A percentile compares a stretch with the other conserved stretches of the same genome.
phyloP scores from a whole-genome alignment of 2,888 invertebrate species.

The Thymelicus lineola region DNA sequence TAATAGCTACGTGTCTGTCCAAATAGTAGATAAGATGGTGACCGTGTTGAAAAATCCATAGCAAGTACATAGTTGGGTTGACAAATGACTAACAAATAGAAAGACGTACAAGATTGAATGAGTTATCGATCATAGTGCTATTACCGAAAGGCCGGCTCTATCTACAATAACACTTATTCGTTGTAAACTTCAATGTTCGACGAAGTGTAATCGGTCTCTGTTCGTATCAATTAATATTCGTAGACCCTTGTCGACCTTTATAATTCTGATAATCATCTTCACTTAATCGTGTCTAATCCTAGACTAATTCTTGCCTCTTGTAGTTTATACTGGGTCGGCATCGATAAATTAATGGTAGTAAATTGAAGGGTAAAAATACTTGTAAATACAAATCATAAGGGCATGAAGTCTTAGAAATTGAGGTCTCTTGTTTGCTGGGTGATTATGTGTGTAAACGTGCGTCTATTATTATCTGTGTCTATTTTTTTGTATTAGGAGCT shows the following conservation, averaged over 20 bases:
- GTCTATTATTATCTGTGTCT: no score
- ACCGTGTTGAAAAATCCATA: no score
- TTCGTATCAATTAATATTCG: slow-evolving; percentile 14
- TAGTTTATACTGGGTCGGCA: background rate
- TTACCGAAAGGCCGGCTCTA: background rate
- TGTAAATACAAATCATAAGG: background rate
- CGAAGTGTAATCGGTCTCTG: background rate
- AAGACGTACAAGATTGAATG: no score
- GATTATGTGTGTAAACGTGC: no score
- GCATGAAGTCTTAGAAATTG: no score
- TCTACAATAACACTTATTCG: background rate
- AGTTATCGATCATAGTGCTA: no score
- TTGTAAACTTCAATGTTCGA: background rate
- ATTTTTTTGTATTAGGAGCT: no score
- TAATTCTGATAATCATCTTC: slow-evolving; percentile 11
- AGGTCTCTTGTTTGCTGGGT: no score
- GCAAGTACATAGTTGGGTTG: background rate
- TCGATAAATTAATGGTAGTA: background rate
- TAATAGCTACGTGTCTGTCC: no score
- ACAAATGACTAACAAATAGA: background rate
- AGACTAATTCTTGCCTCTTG: slow-evolving; percentile 2
- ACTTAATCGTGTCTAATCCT: slow-evolving; percentile 7
- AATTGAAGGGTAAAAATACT: background rate
- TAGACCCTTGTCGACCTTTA: slow-evolving; percentile 9
- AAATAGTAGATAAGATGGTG: no score